Evolutionary conservation across 2,797 vertebrate genomes (phyloP).

Genomic region (Thaleichthys pacificus): DNA sequence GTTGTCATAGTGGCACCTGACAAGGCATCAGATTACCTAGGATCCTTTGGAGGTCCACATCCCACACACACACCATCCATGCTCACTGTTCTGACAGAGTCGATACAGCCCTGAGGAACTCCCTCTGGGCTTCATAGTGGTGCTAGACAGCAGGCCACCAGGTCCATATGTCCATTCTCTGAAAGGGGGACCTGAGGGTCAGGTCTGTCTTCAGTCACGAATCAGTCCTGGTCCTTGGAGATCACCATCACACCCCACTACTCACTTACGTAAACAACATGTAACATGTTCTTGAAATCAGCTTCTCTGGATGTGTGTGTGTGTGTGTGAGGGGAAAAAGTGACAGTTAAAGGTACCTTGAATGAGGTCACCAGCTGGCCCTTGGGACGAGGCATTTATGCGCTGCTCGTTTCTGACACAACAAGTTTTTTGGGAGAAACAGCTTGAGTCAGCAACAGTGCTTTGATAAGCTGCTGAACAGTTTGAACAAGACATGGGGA

Average conservation of each 20-base stretch:
- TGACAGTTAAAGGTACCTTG: constrained; percentile 20
- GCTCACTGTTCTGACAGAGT: constrained; percentile 14
- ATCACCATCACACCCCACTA: constrained; percentile 44
- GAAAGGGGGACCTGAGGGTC: constrained; percentile 34
- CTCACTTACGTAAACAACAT: constrained; percentile 39
- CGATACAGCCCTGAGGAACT: constrained; percentile 30
- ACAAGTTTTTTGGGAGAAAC: background rate
- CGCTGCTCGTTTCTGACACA: background rate
- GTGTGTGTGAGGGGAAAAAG: background rate
- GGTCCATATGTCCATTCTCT: constrained; percentile 22
- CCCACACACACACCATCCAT: background rate
- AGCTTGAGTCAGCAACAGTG: background rate
- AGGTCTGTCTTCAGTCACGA: constrained; percentile 39
- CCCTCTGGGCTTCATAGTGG: constrained; percentile 22
- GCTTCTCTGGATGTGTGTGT: background rate
- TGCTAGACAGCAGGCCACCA: constrained; percentile 2
- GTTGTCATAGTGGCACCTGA: constrained; percentile 25
- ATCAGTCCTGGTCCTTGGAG: constrained; percentile 37
- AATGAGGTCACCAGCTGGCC: background rate
- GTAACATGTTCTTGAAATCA: constrained; percentile 22
- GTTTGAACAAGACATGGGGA: background rate
- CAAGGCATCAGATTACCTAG: constrained; percentile 41
- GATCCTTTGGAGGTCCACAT: constrained; percentile 39
- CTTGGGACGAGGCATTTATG: background rate
- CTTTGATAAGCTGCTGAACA: background rate